Conservation (phyloP, 2,888 invertebrate species). For the Philhelius pedissequus region DNA sequence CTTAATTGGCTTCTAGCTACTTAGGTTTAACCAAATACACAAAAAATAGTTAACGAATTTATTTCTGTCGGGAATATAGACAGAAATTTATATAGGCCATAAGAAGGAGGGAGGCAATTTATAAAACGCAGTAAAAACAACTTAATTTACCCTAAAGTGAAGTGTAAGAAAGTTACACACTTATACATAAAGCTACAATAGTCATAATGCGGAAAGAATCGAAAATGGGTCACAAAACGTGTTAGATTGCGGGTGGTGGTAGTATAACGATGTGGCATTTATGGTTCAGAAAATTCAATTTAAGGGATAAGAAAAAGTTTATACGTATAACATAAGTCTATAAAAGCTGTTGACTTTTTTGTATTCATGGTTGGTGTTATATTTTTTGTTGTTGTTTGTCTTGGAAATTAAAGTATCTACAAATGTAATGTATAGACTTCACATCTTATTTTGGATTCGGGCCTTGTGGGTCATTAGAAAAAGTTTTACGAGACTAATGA, state of each 20-base stretch:
- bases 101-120: background rate
- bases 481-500: background rate
- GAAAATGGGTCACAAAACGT: conserved; percentile 14
- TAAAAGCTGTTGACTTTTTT: conserved; percentile 12
- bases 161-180: background rate
- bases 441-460: background rate
- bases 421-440: background rate
- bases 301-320: background rate
- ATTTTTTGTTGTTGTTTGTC: background rate
- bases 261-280: conserved; percentile 17
- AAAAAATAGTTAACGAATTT: conserved; percentile 32
- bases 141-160: conserved; percentile 37
- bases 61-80: conserved; percentile 19
- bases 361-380: background rate
- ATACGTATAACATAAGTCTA: background rate
- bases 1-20: conserved; percentile 41
- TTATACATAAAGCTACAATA: background rate
- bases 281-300: conserved; percentile 22
- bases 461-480: conserved; percentile 6
- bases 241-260: conserved; percentile 12
- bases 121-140: conserved; percentile 36
- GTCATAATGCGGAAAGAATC: conserved; percentile 29
- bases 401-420: background rate
- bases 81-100: background rate
- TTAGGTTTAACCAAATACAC: conserved; percentile 6